Evolutionary conservation across 2,113 vertebrate species (phyloP).

Genomic region (Ailuropoda melanoleuca): DNA sequence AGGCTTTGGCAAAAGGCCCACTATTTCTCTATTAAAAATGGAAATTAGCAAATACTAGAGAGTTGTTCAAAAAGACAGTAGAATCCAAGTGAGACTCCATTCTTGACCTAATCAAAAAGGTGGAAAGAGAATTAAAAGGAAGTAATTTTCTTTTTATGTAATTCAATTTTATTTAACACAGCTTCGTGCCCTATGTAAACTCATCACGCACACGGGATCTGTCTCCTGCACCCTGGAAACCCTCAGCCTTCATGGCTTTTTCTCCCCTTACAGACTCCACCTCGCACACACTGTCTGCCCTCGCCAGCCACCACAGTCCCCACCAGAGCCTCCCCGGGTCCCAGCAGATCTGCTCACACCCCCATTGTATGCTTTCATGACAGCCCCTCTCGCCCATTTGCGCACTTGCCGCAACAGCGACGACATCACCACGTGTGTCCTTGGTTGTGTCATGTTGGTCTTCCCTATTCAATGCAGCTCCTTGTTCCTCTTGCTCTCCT

Average conservation of each 20-base stretch:
- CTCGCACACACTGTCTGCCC: not conserved
- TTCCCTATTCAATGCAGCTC: accelerated
- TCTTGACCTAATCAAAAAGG: not conserved
- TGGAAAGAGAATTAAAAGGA: not conserved
- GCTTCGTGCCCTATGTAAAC: accelerated
- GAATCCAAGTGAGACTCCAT: not conserved
- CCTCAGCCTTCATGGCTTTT: not conserved
- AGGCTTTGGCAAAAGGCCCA: not conserved
- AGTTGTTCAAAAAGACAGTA: not conserved
- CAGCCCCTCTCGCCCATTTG: accelerated
- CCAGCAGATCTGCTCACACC: not conserved
- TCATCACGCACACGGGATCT: accelerated
- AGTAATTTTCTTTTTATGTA: not conserved
- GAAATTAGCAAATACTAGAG: not conserved
- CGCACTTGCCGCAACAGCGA: accelerated
- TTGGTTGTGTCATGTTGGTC: not conserved
- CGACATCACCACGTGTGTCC: accelerated
- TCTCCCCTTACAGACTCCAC: not conserved
- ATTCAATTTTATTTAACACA: not conserved
- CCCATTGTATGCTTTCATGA: not conserved
- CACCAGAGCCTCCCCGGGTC: accelerated
- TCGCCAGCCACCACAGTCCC: not conserved
- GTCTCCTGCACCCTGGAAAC: too few species aligned
- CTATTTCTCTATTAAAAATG: not conserved
- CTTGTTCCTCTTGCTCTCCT: not conserved